phyloP scores from a whole-genome alignment of 2,797 vertebrate genomes.

The Helicolenus hilgendorfi region DNA sequence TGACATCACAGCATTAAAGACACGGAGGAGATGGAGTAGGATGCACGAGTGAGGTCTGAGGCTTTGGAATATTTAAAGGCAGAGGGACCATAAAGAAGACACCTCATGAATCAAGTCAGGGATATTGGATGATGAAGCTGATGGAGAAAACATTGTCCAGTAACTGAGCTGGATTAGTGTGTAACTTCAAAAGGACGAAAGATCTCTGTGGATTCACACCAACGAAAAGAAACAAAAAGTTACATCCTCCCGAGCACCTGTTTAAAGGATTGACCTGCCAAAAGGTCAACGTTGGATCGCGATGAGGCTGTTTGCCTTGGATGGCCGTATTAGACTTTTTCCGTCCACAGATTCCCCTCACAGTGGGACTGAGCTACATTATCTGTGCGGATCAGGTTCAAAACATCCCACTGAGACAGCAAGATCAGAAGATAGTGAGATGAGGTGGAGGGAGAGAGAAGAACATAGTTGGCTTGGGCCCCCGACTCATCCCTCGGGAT shows the following conservation, averaged over 20 bases:
- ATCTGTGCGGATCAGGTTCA: slow-evolving; percentile 77
- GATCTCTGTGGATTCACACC: neutral
- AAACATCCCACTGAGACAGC: slow-evolving; percentile 70
- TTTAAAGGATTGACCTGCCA: neutral
- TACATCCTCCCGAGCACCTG: neutral
- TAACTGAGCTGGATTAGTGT: neutral
- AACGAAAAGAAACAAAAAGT: neutral
- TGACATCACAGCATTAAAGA: slow-evolving; percentile 32
- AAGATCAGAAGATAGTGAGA: slow-evolving; percentile 56
- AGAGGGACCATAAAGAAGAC: neutral
- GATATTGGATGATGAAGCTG: neutral
- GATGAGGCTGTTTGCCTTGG: slow-evolving; percentile 45
- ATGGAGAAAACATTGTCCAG: neutral
- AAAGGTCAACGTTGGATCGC: slow-evolving; percentile 29
- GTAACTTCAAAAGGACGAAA: neutral
- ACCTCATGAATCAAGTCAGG: neutral
- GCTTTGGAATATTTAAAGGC: slow-evolving; percentile 15
- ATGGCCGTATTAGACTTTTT: neutral
- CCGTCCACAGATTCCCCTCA: slow-evolving; percentile 35
- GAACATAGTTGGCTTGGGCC: slow-evolving; percentile 6
- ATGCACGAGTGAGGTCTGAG: neutral
- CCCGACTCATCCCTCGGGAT: slow-evolving; percentile 44
- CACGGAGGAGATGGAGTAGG: neutral
- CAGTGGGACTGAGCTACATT: slow-evolving; percentile 54
- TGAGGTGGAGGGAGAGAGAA: slow-evolving; percentile 19